Conservation (phyloP, 2,888 invertebrate genomes). For the Caenorhabditis wallacei region DNA sequence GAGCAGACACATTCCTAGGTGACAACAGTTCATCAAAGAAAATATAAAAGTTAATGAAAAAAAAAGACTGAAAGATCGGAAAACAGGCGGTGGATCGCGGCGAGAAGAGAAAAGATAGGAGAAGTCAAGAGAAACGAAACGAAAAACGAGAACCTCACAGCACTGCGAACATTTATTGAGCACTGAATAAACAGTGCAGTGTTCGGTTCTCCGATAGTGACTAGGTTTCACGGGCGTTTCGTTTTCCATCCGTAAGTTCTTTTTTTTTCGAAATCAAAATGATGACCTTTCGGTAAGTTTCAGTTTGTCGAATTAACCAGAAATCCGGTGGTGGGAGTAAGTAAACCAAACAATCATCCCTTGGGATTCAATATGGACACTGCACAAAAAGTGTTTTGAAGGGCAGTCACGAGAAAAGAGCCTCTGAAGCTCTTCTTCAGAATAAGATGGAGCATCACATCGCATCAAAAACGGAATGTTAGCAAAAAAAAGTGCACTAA, state of each 20-base stretch:
- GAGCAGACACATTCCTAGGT: neutral
- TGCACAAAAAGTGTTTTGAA: constrained; percentile 56
- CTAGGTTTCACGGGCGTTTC: constrained; percentile 28
- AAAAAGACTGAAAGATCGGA: constrained; percentile 22
- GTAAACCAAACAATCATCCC: constrained; percentile 49
- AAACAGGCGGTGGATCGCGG: constrained; percentile 13
- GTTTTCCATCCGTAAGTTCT: constrained; percentile 5
- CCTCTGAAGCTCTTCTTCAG: constrained; percentile 27
- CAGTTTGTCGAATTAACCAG: constrained; percentile 26
- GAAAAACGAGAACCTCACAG: constrained; percentile 48
- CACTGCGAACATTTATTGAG: constrained; percentile 67
- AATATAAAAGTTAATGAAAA: neutral
- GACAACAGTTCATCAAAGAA: neutral
- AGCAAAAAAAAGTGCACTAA: constrained; percentile 46
- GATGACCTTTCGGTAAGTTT: constrained; percentile 6
- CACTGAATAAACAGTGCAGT: constrained; percentile 67
- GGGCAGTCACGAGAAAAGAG: constrained; percentile 50
- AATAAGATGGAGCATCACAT: constrained; percentile 37
- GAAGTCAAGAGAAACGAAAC: constrained; percentile 36
- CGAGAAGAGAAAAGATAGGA: constrained; percentile 30
- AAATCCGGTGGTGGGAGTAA: constrained; percentile 14
- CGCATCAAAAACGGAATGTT: constrained; percentile 34
- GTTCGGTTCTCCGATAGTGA: constrained; percentile 56
- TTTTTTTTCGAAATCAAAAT: neutral
- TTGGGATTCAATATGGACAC: constrained; percentile 46